These are phyloP conservation scores for Scaptomyza tumidula DNA, from an alignment of 2,888 invertebrate genomes.

Conservation along the genomic window DNA sequence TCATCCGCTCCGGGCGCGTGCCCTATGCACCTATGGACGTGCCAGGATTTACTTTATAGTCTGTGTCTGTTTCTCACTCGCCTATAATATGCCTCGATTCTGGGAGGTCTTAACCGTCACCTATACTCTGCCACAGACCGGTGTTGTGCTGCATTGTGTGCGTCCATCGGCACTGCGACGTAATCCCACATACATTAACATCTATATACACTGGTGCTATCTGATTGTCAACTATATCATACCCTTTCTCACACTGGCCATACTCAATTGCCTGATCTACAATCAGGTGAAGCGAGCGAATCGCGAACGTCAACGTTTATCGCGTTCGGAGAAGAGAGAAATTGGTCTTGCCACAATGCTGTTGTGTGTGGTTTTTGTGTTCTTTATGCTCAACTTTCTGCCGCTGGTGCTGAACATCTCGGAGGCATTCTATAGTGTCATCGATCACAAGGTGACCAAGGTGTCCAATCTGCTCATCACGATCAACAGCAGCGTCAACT, in stretches of 20 bases:
- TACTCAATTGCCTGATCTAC: slow-evolving; percentile 96
- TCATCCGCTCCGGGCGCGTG: slow-evolving; percentile 94
- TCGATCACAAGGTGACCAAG: slow-evolving; percentile 90
- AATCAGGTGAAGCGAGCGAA: slow-evolving; percentile 95
- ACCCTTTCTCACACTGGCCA: slow-evolving; percentile 94
- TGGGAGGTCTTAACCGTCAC: slow-evolving; percentile 88
- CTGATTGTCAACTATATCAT: slow-evolving; percentile 96
- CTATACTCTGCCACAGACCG: slow-evolving; percentile 80
- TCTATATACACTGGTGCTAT: slow-evolving; percentile 98
- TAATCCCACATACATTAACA: slow-evolving; percentile 90
- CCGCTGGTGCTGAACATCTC: slow-evolving; percentile 94
- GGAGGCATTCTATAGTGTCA: slow-evolving; percentile 90
- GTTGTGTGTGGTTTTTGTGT: slow-evolving; percentile 96
- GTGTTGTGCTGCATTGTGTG: slow-evolving; percentile 89
- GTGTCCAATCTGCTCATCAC: slow-evolving; percentile 96
- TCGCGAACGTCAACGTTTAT: slow-evolving; percentile 94
- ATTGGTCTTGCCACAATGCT: slow-evolving; percentile 98
- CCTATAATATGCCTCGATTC: slow-evolving; percentile 94
- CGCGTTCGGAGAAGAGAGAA: slow-evolving; percentile 95
- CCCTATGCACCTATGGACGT: slow-evolving; percentile 94
- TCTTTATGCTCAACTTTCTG: slow-evolving; percentile 95
- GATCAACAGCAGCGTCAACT: slow-evolving; percentile 98
- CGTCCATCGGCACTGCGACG: slow-evolving; percentile 88
- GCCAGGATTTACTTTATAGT: slow-evolving; percentile 93
- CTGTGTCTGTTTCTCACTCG: slow-evolving; percentile 91